Conservation (phyloP, 2,888 invertebrate species). For the Buathra laborator region DNA sequence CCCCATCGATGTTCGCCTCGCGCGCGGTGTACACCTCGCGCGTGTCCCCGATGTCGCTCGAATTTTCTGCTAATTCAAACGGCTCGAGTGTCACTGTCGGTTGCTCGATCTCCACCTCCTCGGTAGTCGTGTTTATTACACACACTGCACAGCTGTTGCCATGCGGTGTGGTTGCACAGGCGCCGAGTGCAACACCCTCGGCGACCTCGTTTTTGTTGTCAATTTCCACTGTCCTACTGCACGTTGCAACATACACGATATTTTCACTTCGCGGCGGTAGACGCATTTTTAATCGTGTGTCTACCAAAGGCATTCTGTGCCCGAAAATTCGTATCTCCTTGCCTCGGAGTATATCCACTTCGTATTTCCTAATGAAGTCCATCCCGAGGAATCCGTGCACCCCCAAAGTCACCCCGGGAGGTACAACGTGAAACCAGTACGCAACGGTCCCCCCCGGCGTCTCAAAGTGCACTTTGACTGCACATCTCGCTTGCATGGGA, state of each 20-base stretch:
- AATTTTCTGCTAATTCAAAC: too few species aligned
- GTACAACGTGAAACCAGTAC: background rate
- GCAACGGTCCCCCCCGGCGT: background rate
- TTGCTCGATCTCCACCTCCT: too few species aligned
- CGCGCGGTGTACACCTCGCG: too few species aligned
- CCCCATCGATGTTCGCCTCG: too few species aligned
- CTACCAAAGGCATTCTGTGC: background rate
- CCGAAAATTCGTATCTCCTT: background rate
- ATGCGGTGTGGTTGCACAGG: background rate
- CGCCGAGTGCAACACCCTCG: background rate
- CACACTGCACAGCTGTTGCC: conserved; percentile 21
- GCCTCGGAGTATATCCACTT: conserved; percentile 7
- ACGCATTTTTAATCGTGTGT: background rate
- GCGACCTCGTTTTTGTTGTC: background rate
- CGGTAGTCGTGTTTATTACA: too few species aligned
- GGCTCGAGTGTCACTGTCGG: too few species aligned
- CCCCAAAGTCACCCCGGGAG: background rate
- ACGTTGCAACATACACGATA: background rate
- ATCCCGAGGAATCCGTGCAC: conserved; percentile 3
- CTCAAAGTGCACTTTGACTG: background rate
- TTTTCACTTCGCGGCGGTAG: conserved; percentile 15
- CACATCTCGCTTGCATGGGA: background rate
- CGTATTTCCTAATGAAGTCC: conserved; percentile 14
- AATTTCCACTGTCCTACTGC: background rate
- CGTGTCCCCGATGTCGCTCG: too few species aligned